Evolutionary conservation across 2,113 vertebrate genomes (phyloP).

Genomic region (Mirza zaza): DNA sequence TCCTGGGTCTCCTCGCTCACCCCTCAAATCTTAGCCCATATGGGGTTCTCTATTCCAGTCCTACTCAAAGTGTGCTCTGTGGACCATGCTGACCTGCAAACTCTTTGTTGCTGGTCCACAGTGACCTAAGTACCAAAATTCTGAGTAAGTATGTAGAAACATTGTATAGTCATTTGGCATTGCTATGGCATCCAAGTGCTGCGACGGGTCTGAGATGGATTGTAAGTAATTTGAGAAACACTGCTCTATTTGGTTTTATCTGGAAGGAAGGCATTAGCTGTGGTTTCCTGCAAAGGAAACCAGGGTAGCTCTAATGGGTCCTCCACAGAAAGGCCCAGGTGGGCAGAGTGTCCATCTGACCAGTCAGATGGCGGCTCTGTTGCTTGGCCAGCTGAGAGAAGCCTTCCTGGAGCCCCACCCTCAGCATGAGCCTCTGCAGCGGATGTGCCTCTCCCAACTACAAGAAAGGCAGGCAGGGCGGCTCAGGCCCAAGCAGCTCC

Average conservation of each 20-base stretch:
- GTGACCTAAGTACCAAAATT: slow-evolving; percentile 10
- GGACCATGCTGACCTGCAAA: background rate
- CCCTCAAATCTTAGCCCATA: background rate
- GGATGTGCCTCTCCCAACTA: background rate
- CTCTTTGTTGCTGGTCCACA: background rate
- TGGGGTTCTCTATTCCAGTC: background rate
- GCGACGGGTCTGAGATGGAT: background rate
- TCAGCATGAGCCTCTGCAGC: background rate
- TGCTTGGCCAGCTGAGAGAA: background rate
- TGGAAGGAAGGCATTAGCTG: background rate
- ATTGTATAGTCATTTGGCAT: background rate
- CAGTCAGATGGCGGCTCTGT: background rate
- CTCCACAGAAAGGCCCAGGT: background rate
- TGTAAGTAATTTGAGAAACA: background rate
- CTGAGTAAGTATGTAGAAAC: background rate
- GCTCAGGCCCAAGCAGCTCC: slow-evolving; percentile 23
- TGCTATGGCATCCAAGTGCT: background rate
- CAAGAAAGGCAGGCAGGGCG: background rate
- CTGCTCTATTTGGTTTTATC: background rate
- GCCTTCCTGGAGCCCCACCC: background rate
- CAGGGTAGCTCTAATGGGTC: background rate
- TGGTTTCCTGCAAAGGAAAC: background rate
- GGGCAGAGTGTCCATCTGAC: background rate
- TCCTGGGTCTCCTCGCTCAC: background rate
- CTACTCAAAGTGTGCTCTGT: background rate